A percentile compares a stretch with the other conserved stretches of the same genome.
Evolutionary conservation across 2,113 vertebrate genomes (phyloP).

Genomic region (Uropsilus gracilis): DNA sequence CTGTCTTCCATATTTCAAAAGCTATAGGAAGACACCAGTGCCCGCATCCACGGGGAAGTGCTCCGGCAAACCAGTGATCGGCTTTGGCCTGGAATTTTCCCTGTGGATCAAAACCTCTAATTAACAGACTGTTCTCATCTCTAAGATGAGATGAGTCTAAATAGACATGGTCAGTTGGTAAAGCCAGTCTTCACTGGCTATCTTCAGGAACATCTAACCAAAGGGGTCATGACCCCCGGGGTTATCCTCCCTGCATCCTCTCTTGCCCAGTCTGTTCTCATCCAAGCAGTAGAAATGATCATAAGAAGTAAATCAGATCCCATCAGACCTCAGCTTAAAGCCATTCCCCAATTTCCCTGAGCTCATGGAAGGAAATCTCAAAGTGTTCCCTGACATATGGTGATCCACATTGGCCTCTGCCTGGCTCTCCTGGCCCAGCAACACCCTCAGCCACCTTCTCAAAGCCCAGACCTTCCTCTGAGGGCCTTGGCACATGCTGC

Average conservation of each 20-base stretch:
- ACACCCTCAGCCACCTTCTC: neutral
- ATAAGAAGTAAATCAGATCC: neutral
- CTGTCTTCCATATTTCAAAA: neutral
- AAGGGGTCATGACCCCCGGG: neutral
- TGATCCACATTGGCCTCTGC: neutral
- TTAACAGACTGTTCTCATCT: constrained; percentile 32
- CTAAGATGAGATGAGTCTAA: neutral
- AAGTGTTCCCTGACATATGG: neutral
- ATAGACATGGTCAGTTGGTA: neutral
- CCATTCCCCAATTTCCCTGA: neutral
- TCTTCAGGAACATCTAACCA: neutral
- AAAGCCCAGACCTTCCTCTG: neutral
- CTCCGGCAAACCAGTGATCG: neutral
- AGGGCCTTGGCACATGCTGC: neutral
- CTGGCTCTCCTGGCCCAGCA: neutral
- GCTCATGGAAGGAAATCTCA: neutral
- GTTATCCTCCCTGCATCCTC: neutral
- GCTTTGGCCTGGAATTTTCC: neutral
- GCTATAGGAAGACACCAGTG: neutral
- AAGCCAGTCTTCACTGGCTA: neutral
- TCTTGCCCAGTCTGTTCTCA: neutral
- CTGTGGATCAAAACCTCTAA: neutral
- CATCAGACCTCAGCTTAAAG: neutral
- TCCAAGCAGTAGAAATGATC: neutral
- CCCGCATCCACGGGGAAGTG: neutral